Conservation (phyloP, 1,140 invertebrate genomes). For the Harlomillsia oculata region DNA sequence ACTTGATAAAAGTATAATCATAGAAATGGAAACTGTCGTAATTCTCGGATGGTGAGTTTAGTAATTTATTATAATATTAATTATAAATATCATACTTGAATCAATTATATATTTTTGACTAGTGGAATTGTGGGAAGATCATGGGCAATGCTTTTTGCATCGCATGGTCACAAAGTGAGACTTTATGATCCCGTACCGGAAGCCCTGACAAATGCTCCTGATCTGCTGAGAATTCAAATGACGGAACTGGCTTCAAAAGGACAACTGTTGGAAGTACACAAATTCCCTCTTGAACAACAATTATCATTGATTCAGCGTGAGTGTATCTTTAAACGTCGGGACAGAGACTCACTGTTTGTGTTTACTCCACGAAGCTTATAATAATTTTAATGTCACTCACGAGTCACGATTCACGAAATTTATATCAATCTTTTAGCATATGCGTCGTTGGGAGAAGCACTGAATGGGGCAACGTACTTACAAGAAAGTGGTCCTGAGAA, state of each 20-base stretch:
- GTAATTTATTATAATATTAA: too few species aligned
- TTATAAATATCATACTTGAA: not conserved
- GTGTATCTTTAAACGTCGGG: too few species aligned
- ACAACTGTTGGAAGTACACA: constrained; percentile 55
- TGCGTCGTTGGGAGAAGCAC: constrained; percentile 52
- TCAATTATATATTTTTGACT: constrained; percentile 35
- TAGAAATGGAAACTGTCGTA: constrained; percentile 50
- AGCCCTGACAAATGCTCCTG: constrained; percentile 62
- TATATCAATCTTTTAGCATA: constrained; percentile 44
- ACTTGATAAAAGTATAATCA: not conserved
- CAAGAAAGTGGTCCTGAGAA: constrained; percentile 90
- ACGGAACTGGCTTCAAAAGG: constrained; percentile 57
- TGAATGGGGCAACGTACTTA: constrained; percentile 61
- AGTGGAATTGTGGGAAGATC: constrained; percentile 87
- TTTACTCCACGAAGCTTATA: too few species aligned
- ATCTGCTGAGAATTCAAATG: constrained; percentile 65
- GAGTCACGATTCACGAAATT: too few species aligned
- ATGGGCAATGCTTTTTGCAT: constrained; percentile 91
- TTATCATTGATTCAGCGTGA: constrained; percentile 66
- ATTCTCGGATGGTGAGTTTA: constrained; percentile 59
- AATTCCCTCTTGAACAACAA: constrained; percentile 61
- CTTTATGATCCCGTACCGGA: constrained; percentile 71
- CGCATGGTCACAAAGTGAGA: constrained; percentile 74
- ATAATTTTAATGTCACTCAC: too few species aligned
- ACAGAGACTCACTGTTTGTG: too few species aligned